Conservation (phyloP, 1,140 invertebrate genomes). For the Dendrolimus punctatus region DNA sequence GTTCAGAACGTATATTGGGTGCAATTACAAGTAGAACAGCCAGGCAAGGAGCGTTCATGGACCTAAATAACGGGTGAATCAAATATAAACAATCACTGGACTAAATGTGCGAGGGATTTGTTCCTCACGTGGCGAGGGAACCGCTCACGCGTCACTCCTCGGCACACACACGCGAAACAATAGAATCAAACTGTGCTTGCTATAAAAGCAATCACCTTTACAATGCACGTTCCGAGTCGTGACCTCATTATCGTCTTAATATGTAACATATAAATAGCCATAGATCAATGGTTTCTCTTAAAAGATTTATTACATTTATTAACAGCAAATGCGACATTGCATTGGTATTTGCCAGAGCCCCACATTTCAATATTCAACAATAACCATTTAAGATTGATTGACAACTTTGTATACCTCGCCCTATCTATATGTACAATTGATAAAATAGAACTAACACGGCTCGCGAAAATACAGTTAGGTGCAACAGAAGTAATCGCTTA, state of each 20-base stretch:
- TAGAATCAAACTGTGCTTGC: no score
- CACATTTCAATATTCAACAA: constrained; percentile 49
- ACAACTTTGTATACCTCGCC: constrained; percentile 54
- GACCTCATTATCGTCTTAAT: constrained; percentile 26
- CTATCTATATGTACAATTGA: constrained; percentile 66
- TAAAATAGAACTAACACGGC: constrained; percentile 58
- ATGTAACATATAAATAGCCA: constrained; percentile 46
- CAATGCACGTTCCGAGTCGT: constrained; percentile 15
- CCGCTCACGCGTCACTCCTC: background rate
- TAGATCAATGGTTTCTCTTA: constrained; percentile 45
- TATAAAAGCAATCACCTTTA: no score
- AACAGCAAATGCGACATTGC: constrained; percentile 53
- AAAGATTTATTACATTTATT: constrained; percentile 30
- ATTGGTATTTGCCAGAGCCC: constrained; percentile 50
- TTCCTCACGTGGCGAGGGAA: constrained; percentile 18
- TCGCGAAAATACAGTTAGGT: constrained; percentile 61
- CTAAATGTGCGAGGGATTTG: constrained; percentile 40
- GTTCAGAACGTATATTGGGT: constrained; percentile 7
- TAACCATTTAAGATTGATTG: constrained; percentile 50
- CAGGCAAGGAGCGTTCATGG: constrained; percentile 34
- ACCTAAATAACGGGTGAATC: constrained; percentile 32
- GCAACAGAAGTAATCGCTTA: constrained; percentile 62
- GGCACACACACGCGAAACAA: constrained; percentile 9
- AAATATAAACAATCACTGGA: constrained; percentile 34
- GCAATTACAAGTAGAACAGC: constrained; percentile 48